Evolutionary conservation across 1,140 invertebrate genomes (phyloP), one percentile per base, ranked within the genome.

Genomic region (Drosophila tropicalis): DNA sequence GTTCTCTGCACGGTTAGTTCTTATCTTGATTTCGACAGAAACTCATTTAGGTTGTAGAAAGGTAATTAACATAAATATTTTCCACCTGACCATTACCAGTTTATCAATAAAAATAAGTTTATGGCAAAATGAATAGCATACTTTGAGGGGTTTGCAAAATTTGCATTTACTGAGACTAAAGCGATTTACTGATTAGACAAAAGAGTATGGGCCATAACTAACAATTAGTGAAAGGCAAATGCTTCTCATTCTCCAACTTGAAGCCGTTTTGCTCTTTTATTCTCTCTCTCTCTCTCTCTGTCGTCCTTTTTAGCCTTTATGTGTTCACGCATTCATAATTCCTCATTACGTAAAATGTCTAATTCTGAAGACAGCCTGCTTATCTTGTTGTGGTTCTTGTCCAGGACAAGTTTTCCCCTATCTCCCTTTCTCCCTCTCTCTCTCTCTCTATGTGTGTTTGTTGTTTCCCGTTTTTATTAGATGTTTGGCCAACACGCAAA

Each of bases 301-400:
- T 55, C 29, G 29, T 29, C 5, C 29, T 29, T 29, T 44, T 65
- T 70, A 76, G 75, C 67, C 44, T 68, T 75, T 62, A 58, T 70
- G 47, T 44, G 51, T 64, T 70, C 40, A 63, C 44, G 68, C 71
- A 87, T 86, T 86, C 79, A 86, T 86, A 86, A 79, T 81, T 86
- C 71, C 83, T 86, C 75, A 86, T 86, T 82, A 84, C 68, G 75
- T 36, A 15, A 39, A 70, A 71, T 60, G 74, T 72, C 55, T 39
- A 66, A 67, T 44, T 64, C 34, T 51, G 44, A 40, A 56, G 39
- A 36, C 22, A 62, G 54, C 62, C 73, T 72, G 65, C 65, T 68
- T 79, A 64, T 75, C 54, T 65, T 60, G 51, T 70, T 13, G 5
- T 65, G 19, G 57, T 34, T 39, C 40, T 22, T 47, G 15, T 47